Evolutionary conservation across 2,888 invertebrate genomes (phyloP).

Genomic region (Dyspetes luteomarginatus): DNA sequence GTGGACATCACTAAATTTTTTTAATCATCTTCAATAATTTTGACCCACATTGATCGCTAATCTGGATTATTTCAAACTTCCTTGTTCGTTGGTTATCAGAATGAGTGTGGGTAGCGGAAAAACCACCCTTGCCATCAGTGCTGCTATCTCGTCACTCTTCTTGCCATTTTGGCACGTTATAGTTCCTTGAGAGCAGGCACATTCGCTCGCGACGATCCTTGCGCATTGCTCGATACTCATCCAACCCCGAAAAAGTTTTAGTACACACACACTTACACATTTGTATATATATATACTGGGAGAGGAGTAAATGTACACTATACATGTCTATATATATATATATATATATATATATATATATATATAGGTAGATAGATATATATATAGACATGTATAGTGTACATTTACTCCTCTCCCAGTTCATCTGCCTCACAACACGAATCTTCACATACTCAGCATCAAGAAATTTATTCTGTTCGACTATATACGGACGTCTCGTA

Average conservation of each 20-base stretch:
- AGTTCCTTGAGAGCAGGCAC: constrained; percentile 77
- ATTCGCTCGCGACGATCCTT: constrained; percentile 51
- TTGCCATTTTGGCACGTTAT: constrained; percentile 72
- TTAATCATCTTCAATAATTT: no score
- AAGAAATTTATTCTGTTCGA: constrained; percentile 43
- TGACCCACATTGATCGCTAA: no score
- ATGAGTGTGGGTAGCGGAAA: background rate
- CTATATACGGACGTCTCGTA: background rate
- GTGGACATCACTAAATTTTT: no score
- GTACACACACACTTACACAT: background rate
- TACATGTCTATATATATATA: no score
- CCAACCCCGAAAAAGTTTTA: background rate
- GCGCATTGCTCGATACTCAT: constrained; percentile 65
- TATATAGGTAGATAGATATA: no score
- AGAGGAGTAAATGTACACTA: no score
- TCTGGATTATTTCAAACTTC: no score
- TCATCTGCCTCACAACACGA: constrained; percentile 50
- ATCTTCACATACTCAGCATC: constrained; percentile 36
- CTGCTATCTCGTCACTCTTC: constrained; percentile 55
- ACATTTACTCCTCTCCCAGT: constrained; percentile 64
- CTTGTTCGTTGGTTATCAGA: background rate
- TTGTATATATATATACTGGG: background rate
- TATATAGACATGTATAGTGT: no score
- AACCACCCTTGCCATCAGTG: constrained; percentile 45
- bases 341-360: no score